Percentiles rank a stretch among this genome's conserved stretches.
Evolutionary conservation across 2,888 invertebrate genomes (phyloP).

Genomic region (Blastobasis lacticolella): DNA sequence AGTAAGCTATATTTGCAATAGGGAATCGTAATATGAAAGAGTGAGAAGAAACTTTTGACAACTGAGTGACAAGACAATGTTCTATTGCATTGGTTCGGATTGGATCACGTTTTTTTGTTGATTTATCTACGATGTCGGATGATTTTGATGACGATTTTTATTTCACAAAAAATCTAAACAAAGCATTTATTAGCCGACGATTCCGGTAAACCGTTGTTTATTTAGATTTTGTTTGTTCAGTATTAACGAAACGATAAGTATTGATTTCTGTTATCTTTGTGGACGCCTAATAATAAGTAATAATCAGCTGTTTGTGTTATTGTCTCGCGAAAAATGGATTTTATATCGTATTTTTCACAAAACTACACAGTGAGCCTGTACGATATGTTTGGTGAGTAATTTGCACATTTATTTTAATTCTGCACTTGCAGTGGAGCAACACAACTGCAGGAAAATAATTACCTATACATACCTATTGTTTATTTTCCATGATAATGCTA

Average conservation of each 20-base stretch:
- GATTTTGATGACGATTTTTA: slow-evolving; percentile 21
- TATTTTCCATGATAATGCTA: too few species aligned
- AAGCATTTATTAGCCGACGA: slow-evolving; percentile 3
- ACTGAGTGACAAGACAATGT: background rate
- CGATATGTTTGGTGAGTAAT: slow-evolving; percentile 56
- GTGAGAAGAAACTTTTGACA: too few species aligned
- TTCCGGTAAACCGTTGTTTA: too few species aligned
- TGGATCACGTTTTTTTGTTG: background rate
- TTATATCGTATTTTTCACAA: slow-evolving; percentile 48
- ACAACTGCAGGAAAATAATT: too few species aligned
- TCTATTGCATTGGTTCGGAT: background rate
- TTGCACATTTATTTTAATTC: background rate
- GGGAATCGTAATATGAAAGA: too few species aligned
- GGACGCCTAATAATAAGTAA: background rate
- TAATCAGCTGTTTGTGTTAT: slow-evolving; percentile 22
- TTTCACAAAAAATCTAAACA: slow-evolving; percentile 23
- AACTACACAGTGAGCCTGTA: slow-evolving; percentile 58
- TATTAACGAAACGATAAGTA: slow-evolving; percentile 21
- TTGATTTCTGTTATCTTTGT: slow-evolving; percentile 4
- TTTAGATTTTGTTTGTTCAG: slow-evolving; percentile 1
- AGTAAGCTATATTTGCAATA: too few species aligned
- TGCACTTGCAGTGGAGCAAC: too few species aligned
- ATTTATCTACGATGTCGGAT: background rate
- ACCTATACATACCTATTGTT: too few species aligned
- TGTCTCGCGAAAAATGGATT: slow-evolving; percentile 36